A percentile compares a stretch with the other conserved stretches of the same genome.
These are phyloP conservation scores for Chelon labrosus DNA, from an alignment of 2,797 vertebrate genomes.

Conservation along the genomic window DNA sequence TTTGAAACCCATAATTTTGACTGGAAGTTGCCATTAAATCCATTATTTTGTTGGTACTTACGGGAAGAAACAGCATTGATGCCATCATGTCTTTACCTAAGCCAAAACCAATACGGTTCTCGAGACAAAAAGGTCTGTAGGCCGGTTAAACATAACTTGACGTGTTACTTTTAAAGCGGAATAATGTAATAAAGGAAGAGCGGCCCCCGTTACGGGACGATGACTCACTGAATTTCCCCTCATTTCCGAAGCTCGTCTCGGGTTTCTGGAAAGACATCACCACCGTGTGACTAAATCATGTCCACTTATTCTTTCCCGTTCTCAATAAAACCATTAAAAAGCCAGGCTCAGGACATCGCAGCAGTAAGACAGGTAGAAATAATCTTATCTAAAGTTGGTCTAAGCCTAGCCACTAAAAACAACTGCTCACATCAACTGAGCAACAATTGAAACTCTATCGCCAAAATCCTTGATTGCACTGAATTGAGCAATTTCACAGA, in stretches of 20 bases:
- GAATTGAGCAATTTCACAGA: neutral
- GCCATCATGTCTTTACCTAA: neutral
- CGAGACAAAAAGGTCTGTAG: neutral
- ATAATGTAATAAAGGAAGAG: neutral
- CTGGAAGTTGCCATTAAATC: too few relatives aligned
- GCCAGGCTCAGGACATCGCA: neutral
- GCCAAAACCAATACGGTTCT: neutral
- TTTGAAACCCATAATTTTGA: too few relatives aligned
- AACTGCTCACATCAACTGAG: too few relatives aligned
- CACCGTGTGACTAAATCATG: neutral
- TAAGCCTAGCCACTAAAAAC: too few relatives aligned
- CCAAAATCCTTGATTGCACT: neutral
- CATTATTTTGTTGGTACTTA: too few relatives aligned
- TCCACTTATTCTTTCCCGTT: neutral
- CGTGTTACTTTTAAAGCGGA: neutral
- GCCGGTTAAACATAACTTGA: neutral
- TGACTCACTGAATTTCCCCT: neutral
- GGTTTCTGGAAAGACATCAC: too few relatives aligned
- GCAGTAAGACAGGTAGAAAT: neutral
- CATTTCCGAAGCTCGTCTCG: too few relatives aligned
- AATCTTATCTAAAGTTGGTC: too few relatives aligned
- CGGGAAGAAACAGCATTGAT: neutral
- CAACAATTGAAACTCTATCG: neutral
- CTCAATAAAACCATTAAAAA: neutral
- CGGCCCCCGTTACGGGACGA: too few relatives aligned